Conservation (phyloP, 1,140 invertebrate genomes). For the Ylistrum balloti region DNA sequence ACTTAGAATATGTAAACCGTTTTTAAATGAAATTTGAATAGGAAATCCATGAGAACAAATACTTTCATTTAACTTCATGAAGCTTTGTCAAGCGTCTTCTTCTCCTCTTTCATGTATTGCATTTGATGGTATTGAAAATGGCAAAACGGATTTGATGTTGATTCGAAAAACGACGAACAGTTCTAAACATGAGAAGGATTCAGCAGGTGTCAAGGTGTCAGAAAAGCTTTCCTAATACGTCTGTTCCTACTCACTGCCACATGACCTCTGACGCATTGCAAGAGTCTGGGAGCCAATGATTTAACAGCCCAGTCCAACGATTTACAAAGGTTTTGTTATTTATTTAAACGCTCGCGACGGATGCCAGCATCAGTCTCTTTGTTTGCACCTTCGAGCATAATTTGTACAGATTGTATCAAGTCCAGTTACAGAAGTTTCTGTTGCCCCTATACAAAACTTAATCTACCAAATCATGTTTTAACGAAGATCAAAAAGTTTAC, state of each 20-base stretch:
- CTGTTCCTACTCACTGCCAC: not conserved
- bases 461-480: not conserved
- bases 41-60: too few species aligned
- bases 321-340: conserved; percentile 23
- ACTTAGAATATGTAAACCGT: too few species aligned
- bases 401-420: not conserved
- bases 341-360: not conserved
- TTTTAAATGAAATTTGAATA: too few species aligned
- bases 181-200: not conserved
- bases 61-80: too few species aligned
- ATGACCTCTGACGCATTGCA: not conserved
- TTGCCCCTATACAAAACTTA: conserved; percentile 32
- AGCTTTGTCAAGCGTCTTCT: too few species aligned
- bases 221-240: not conserved
- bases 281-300: not conserved
- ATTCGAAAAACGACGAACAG: not conserved
- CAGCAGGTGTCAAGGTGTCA: not conserved
- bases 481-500: not conserved
- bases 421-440: not conserved
- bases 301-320: not conserved
- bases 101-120: too few species aligned
- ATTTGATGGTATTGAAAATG: not conserved
- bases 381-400: not conserved
- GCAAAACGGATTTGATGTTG: not conserved
- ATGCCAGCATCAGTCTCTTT: not conserved